Conservation (phyloP, 1,140 invertebrate species). For the Aradophagus sp. region DNA sequence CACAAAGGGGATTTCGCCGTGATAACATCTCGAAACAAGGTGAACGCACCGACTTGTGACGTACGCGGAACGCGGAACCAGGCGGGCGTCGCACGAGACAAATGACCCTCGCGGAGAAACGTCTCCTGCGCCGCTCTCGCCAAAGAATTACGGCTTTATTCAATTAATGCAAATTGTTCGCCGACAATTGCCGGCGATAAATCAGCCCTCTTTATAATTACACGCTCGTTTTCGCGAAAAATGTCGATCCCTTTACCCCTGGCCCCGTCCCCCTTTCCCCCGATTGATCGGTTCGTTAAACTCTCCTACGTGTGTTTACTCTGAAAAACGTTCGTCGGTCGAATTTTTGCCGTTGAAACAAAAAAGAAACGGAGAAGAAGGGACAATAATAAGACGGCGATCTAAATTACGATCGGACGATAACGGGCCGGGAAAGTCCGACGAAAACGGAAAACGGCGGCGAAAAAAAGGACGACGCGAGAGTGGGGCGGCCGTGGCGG, state of each 20-base stretch:
- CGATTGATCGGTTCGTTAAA: conserved; percentile 16
- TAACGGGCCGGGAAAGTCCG: conserved; percentile 23
- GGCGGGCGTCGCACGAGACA: conserved; percentile 68
- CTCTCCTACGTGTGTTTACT: not conserved
- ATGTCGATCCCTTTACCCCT: no score
- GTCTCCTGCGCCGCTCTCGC: conserved; percentile 30
- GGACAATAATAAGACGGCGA: no score
- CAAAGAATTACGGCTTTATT: conserved; percentile 51
- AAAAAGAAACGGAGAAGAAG: no score
- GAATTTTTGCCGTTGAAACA: no score
- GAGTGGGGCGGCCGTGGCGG: no score
- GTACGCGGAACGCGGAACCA: conserved; percentile 72
- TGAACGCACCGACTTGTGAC: conserved; percentile 72
- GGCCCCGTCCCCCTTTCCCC: no score
- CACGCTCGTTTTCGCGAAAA: conserved; percentile 6
- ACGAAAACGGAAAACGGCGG: conserved; percentile 16
- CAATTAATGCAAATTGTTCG: conserved; percentile 41
- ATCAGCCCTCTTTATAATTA: conserved; percentile 27
- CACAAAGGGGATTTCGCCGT: conserved; percentile 52
- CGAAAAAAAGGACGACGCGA: no score
- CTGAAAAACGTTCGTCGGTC: not conserved
- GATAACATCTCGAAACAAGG: conserved; percentile 68
- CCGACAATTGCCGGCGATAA: conserved; percentile 28
- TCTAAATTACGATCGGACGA: conserved; percentile 4
- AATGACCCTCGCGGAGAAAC: conserved; percentile 63